phyloP scores from a whole-genome alignment of 2,888 invertebrate species.

The Aspidiotus destructor region DNA sequence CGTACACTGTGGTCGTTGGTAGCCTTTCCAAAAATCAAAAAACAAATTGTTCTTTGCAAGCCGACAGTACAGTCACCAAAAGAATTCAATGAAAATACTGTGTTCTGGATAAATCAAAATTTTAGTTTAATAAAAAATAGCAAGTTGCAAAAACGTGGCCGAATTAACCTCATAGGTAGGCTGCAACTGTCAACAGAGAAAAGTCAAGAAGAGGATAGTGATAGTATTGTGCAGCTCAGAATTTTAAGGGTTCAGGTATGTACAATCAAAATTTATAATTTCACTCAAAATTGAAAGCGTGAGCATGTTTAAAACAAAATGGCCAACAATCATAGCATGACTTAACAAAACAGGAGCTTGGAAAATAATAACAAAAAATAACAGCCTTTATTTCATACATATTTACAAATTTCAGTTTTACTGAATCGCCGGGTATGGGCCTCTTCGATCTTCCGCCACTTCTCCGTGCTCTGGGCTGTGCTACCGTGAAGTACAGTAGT shows the following conservation, averaged over 20 bases:
- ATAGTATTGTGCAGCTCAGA: constrained; percentile 92
- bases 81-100: constrained; percentile 84
- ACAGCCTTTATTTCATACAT: too few species aligned
- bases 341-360: too few species aligned
- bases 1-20: constrained; percentile 90
- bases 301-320: too few species aligned
- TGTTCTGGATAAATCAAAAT: constrained; percentile 95
- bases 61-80: constrained; percentile 77
- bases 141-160: constrained; percentile 86
- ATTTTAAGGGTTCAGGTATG: constrained; percentile 69
- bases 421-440: too few species aligned
- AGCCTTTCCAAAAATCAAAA: constrained; percentile 89
- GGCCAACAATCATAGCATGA: too few species aligned
- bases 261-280: too few species aligned
- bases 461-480: too few species aligned
- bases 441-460: too few species aligned
- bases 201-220: constrained; percentile 94
- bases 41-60: constrained; percentile 75
- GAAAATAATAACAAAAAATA: too few species aligned
- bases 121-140: constrained; percentile 91
- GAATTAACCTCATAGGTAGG: constrained; percentile 90
- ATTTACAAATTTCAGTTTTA: too few species aligned
- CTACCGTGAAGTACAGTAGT: too few species aligned
- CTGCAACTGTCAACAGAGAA: constrained; percentile 90
- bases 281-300: too few species aligned